Percentiles rank a stretch among this genome's conserved stretches.
These are phyloP conservation scores for Dicyrtomina minuta DNA, from an alignment of 2,888 invertebrate genomes.

Conservation along the genomic window DNA sequence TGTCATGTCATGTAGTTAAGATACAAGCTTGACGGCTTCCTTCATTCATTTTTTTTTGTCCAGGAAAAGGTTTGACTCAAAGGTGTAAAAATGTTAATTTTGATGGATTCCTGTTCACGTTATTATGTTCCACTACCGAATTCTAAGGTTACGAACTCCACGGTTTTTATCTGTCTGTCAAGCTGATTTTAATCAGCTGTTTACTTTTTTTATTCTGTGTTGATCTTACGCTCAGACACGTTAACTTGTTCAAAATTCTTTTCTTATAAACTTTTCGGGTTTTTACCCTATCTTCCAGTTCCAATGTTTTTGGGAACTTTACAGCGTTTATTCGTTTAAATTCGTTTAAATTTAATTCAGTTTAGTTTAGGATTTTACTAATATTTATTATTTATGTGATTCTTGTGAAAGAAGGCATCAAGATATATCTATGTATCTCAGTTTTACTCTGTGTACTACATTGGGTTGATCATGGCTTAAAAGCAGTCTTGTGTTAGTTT, in stretches of 20 bases:
- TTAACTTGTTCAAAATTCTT: not conserved
- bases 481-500: too few species aligned
- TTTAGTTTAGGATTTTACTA: too few species aligned
- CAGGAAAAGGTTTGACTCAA: conserved; percentile 18
- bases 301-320: not conserved
- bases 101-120: conserved; percentile 25
- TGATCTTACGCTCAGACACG: not conserved
- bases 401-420: too few species aligned
- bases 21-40: conserved; percentile 26
- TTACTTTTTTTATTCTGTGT: conserved; percentile 19
- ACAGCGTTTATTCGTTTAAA: not conserved
- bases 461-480: too few species aligned
- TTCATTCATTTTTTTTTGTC: conserved; percentile 27
- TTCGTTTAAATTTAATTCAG: too few species aligned
- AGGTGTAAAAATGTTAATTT: conserved; percentile 29
- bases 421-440: too few species aligned
- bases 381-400: too few species aligned
- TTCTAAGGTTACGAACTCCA: conserved; percentile 15
- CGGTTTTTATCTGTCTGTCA: conserved; percentile 20
- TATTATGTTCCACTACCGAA: conserved; percentile 16
- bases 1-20: conserved; percentile 23
- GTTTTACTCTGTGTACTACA: too few species aligned
- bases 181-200: conserved; percentile 22
- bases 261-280: not conserved
- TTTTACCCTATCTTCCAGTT: not conserved